phyloP scores from a whole-genome alignment of 2,888 invertebrate genomes.

The Rhagonycha fulva region DNA sequence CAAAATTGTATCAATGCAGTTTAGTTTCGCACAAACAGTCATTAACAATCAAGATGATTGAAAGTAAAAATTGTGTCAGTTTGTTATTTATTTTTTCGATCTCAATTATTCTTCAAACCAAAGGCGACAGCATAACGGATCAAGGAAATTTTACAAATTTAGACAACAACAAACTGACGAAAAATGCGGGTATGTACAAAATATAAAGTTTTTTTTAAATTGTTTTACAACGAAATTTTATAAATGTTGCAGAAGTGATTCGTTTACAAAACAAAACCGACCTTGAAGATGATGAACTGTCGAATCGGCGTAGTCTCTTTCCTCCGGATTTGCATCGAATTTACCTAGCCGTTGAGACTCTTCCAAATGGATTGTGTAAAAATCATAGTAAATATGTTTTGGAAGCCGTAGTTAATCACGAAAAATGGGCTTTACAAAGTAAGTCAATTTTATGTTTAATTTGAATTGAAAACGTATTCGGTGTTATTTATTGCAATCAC shows the following conservation, averaged over 20 bases:
- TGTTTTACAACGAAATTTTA: not conserved
- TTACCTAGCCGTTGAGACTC: slow-evolving; percentile 50
- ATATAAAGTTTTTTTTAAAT: not conserved
- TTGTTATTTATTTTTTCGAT: not conserved
- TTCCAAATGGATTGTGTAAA: slow-evolving; percentile 46
- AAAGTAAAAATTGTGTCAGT: not conserved
- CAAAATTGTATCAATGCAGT: slow-evolving; percentile 6
- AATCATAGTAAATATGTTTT: slow-evolving; percentile 58
- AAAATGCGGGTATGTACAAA: not conserved
- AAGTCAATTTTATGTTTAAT: slow-evolving; percentile 9
- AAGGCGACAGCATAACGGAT: not conserved
- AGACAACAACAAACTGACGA: not conserved
- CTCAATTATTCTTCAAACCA: not conserved
- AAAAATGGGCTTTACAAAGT: slow-evolving; percentile 40
- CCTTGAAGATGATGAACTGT: not conserved
- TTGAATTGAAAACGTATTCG: not conserved
- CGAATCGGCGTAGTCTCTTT: slow-evolving; percentile 25
- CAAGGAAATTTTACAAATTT: not conserved
- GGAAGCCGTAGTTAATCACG: slow-evolving; percentile 56
- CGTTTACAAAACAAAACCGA: not conserved
- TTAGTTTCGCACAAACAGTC: slow-evolving; percentile 52
- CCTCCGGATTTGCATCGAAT: slow-evolving; percentile 54
- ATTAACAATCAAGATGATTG: slow-evolving; percentile 3
- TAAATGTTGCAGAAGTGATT: not conserved
- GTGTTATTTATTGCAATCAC: not conserved